Percentiles rank a stretch among this genome's conserved stretches.
Conservation (phyloP, 1,140 invertebrate genomes). For the Ericerus pela region DNA sequence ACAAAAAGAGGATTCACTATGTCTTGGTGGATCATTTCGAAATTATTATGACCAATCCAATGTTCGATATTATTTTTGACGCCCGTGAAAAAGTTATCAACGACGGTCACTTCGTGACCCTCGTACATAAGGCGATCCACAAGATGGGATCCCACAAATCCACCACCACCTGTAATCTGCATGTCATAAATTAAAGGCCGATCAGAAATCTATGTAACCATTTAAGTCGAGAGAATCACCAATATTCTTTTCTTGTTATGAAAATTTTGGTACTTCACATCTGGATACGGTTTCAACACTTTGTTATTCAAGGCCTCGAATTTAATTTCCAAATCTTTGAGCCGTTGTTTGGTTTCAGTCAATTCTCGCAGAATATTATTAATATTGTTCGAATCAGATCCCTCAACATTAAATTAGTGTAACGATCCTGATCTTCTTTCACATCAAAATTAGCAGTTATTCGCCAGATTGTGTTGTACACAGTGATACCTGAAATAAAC, state of each 20-base stretch:
- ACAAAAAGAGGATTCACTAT: slow-evolving; percentile 96
- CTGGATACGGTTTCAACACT: slow-evolving; percentile 17
- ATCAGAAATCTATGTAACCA: background rate
- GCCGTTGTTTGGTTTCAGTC: too few species aligned
- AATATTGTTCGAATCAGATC: too few species aligned
- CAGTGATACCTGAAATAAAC: too few species aligned
- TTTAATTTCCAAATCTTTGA: too few species aligned
- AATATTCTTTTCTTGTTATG: slow-evolving; percentile 16
- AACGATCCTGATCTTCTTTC: too few species aligned
- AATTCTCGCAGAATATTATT: too few species aligned
- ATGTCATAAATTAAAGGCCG: background rate
- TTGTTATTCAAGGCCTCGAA: too few species aligned
- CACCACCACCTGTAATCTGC: slow-evolving; percentile 89
- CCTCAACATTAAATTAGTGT: too few species aligned
- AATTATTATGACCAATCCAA: slow-evolving; percentile 98
- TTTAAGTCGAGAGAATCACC: background rate
- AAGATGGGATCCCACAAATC: slow-evolving; percentile 97
- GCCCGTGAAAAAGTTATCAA: slow-evolving; percentile 97
- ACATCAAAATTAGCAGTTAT: too few species aligned
- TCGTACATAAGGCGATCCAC: slow-evolving; percentile 89
- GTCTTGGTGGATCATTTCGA: slow-evolving; percentile 97
- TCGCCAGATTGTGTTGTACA: too few species aligned
- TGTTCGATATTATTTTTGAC: slow-evolving; percentile 94
- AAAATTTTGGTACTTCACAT: slow-evolving; percentile 16
- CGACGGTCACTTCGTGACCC: slow-evolving; percentile 95